Conservation (phyloP, 2,113 vertebrate genomes). For the Erpornis zantholeuca region DNA sequence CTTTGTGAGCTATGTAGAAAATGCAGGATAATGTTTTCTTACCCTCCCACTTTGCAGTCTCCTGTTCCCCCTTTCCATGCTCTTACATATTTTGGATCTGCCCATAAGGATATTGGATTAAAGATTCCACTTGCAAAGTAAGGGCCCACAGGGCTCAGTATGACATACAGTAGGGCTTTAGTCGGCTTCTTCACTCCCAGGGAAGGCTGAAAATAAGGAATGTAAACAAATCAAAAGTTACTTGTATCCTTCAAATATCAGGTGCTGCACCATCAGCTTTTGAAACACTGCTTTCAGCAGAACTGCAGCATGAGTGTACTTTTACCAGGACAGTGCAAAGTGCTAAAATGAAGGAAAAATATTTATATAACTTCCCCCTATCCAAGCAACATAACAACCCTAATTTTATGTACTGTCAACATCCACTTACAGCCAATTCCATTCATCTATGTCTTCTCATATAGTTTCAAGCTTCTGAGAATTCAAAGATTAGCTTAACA, state of each 20-base stretch:
- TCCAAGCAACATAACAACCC: neutral
- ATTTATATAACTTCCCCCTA: neutral
- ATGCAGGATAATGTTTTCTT: conserved; percentile 1
- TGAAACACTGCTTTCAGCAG: neutral
- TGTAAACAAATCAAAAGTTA: neutral
- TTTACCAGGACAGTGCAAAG: neutral
- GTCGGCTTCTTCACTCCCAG: conserved; percentile 83
- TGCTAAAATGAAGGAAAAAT: neutral
- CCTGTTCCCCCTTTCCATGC: conserved; percentile 91
- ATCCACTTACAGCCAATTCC: neutral
- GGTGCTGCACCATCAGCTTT: neutral
- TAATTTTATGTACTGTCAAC: neutral
- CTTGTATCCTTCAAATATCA: neutral
- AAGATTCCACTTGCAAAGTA: conserved; percentile 80
- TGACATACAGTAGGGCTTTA: conserved; percentile 82
- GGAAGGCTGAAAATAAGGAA: conserved; percentile 68
- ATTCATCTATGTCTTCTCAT: neutral
- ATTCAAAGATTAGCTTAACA: neutral
- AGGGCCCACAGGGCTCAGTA: conserved; percentile 85
- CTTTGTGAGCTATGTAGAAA: neutral
- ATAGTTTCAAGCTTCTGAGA: neutral
- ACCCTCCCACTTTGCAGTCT: conserved; percentile 93
- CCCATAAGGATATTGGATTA: conserved; percentile 84
- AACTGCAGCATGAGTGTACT: neutral
- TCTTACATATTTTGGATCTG: conserved; percentile 84